Evolutionary conservation across 2,888 invertebrate species (phyloP).

Genomic region (Drosophila flavopinicola): DNA sequence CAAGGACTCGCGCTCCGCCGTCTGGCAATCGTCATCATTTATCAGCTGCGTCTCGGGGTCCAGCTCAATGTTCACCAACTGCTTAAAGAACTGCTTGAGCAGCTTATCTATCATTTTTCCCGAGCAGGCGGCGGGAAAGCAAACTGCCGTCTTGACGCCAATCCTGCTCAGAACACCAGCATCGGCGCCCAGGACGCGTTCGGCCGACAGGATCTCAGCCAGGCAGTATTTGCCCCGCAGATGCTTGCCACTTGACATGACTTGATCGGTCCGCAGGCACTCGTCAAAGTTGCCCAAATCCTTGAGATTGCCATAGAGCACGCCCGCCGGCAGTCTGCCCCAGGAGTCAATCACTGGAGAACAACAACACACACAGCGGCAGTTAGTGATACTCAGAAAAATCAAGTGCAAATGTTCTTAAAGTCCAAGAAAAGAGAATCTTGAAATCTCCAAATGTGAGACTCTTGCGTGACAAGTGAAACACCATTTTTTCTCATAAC

Average conservation of each 20-base stretch:
- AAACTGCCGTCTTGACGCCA: conserved; percentile 53
- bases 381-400: no score
- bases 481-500: no score
- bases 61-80: conserved; percentile 38
- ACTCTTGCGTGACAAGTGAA: no score
- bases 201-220: conserved; percentile 13
- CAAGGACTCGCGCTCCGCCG: conserved; percentile 33
- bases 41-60: background rate
- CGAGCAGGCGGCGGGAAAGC: conserved; percentile 68
- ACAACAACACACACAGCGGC: background rate
- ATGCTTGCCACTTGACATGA: background rate
- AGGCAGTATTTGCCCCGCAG: conserved; percentile 55
- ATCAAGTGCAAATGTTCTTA: no score
- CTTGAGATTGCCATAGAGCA: conserved; percentile 80
- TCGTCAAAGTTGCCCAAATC: conserved; percentile 84
- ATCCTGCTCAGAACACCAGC: rapidly evolving
- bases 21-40: conserved; percentile 28
- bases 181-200: conserved; percentile 5
- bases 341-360: conserved; percentile 84
- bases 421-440: no score
- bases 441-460: no score
- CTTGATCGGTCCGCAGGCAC: conserved; percentile 70
- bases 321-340: conserved; percentile 83
- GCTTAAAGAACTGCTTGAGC: conserved; percentile 35
- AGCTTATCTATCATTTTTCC: conserved; percentile 40